Evolutionary conservation across 2,797 vertebrate species (phyloP).

Genomic region (Peromyscus melanophrys): DNA sequence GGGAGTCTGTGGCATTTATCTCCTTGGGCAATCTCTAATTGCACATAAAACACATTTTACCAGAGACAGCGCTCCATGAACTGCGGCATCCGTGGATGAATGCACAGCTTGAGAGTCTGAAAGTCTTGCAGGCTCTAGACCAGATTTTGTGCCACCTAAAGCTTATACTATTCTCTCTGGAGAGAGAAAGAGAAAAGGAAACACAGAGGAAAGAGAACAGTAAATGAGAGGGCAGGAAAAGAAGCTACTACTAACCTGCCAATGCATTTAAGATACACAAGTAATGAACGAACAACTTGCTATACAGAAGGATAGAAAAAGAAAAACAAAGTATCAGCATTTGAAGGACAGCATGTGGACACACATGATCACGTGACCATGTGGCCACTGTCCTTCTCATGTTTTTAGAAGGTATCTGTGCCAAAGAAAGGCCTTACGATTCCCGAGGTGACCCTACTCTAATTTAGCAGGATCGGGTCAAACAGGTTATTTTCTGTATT

Average conservation of each 20-base stretch:
- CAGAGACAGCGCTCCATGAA: neutral
- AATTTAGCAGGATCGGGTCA: neutral
- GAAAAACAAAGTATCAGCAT: neutral
- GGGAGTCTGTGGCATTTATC: neutral
- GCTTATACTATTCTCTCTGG: neutral
- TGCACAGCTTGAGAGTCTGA: neutral
- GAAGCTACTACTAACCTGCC: neutral
- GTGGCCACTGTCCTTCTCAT: neutral
- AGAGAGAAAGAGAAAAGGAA: neutral
- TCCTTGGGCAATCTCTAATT: neutral
- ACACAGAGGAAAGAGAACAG: neutral
- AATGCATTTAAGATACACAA: neutral
- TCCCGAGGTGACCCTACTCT: neutral
- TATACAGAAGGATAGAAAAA: constrained; percentile 2
- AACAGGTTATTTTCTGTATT: neutral
- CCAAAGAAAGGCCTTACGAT: neutral
- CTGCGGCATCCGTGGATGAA: neutral
- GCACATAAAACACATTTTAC: neutral
- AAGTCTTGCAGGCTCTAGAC: neutral
- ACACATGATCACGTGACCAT: neutral
- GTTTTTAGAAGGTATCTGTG: neutral
- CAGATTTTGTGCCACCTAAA: neutral
- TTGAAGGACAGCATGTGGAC: constrained; percentile 4
- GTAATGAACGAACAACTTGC: neutral
- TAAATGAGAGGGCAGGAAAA: neutral